Conservation (phyloP, 2,888 invertebrate species). For the Hyposoter didymator region DNA sequence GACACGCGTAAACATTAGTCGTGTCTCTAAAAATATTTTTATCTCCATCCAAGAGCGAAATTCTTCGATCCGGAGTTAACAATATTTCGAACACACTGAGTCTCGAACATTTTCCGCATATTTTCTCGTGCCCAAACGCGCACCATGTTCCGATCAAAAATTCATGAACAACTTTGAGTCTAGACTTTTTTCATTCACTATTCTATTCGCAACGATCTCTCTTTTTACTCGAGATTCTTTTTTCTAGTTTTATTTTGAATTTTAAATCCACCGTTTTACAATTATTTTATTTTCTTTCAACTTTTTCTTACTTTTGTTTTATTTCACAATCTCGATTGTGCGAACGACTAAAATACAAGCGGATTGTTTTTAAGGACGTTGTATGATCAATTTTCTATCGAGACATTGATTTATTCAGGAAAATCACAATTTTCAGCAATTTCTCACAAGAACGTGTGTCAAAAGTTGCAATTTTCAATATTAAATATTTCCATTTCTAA, state of each 20-base stretch:
- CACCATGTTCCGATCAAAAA: neutral
- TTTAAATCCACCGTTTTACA: neutral
- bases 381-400: no score
- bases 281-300: neutral
- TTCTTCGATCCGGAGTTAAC: neutral
- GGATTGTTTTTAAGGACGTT: neutral
- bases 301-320: neutral
- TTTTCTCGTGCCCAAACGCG: neutral
- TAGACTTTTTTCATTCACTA: neutral
- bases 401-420: no score
- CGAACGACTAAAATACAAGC: neutral
- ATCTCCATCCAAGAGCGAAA: neutral
- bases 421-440: no score
- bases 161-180: neutral
- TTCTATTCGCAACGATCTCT: neutral
- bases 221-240: neutral
- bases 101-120: neutral
- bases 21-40: conserved; percentile 25
- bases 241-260: neutral
- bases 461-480: no score
- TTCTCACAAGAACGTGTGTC: no score
- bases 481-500: no score
- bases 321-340: neutral
- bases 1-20: conserved; percentile 51
- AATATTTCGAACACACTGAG: neutral